Evolutionary conservation across 1,140 invertebrate species (phyloP).

Genomic region (Brachionus paranguensis): DNA sequence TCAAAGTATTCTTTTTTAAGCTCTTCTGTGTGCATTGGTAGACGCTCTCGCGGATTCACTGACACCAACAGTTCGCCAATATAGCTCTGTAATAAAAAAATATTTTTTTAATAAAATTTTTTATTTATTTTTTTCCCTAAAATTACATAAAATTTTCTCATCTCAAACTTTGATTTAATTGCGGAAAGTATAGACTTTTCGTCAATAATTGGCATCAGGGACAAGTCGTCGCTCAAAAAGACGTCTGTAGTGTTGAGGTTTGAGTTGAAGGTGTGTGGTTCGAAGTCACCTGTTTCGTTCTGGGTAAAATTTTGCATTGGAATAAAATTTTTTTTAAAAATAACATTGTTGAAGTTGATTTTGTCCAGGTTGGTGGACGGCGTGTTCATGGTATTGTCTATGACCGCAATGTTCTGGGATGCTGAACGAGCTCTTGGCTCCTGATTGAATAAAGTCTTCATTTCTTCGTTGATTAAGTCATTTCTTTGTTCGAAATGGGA

Average conservation of each 20-base stretch:
- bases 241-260: conserved; percentile 23
- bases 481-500: not conserved
- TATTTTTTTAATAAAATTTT: not conserved
- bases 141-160: conserved; percentile 39
- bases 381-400: conserved; percentile 5
- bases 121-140: not conserved
- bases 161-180: conserved; percentile 21
- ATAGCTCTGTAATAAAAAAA: conserved; percentile 62
- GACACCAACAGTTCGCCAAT: conserved; percentile 73
- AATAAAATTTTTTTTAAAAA: conserved; percentile 22
- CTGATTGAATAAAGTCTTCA: conserved; percentile 15
- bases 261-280: not conserved
- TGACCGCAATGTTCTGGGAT: not conserved
- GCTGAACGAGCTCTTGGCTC: not conserved
- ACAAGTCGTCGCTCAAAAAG: conserved; percentile 17
- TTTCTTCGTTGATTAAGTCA: conserved; percentile 10
- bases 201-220: conserved; percentile 11
- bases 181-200: conserved; percentile 1
- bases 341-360: conserved; percentile 14
- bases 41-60: conserved; percentile 76
- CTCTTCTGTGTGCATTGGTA: conserved; percentile 71
- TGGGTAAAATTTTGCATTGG: conserved; percentile 16
- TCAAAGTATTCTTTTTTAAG: conserved; percentile 73
- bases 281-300: not conserved
- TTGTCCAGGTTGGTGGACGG: not conserved